Conservation (phyloP, 2,888 invertebrate genomes). For the Oasisia sp. region DNA sequence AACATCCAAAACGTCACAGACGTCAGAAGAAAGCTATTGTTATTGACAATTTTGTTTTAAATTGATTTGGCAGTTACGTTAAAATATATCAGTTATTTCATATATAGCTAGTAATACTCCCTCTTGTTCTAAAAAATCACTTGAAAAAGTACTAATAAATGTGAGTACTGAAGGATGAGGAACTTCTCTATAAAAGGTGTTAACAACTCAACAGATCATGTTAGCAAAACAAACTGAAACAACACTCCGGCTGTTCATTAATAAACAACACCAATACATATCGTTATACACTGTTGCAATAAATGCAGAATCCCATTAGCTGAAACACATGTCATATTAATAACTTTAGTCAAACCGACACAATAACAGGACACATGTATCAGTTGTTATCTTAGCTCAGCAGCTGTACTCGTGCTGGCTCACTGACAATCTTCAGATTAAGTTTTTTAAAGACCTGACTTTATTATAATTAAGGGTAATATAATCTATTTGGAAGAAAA, state of each 20-base stretch:
- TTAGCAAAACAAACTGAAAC: neutral
- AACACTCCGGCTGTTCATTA: too few species aligned
- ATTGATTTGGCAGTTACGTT: neutral
- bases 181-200: neutral
- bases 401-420: too few species aligned
- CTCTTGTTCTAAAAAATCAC: neutral
- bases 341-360: neutral
- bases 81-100: neutral
- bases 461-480: too few species aligned
- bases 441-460: too few species aligned
- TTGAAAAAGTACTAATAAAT: neutral
- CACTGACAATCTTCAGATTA: too few species aligned
- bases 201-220: slow-evolving; percentile 4
- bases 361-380: neutral
- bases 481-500: too few species aligned
- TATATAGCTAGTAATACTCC: neutral
- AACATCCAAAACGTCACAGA: neutral
- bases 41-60: neutral
- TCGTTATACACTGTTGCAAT: neutral
- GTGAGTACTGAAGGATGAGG: neutral
- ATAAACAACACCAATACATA: neutral
- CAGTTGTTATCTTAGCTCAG: too few species aligned
- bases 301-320: neutral
- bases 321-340: neutral
- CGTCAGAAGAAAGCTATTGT: neutral